Base-by-base conservation (phyloP, 2,888 invertebrate species). In the Agrenia bidenticulata region DNA sequence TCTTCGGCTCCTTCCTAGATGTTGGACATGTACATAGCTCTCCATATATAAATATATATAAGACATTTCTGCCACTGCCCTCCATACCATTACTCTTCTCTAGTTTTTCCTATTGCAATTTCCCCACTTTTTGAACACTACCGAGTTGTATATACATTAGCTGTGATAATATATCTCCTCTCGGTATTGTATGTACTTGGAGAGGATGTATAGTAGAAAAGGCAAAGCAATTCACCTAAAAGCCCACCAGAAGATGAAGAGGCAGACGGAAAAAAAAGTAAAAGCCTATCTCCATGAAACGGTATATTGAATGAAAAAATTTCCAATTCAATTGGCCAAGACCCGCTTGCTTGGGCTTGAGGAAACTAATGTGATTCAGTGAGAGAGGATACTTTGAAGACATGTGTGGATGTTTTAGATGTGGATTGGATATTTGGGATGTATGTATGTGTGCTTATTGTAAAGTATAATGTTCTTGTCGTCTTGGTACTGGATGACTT, bases 321-420 rank as follows among this genome's bases (percentile, higher is more conserved):
- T 61, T 66, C 66, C 69, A 72, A 72, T 69, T 72, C 72, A 72
- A 72, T 72, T 72, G 72, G 63, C 42, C 64, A 55, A 19, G 54
- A 55, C 27, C 27, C 17, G 37, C 27, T 13, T 24, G 53, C 15
- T 7, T 15, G 4, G 4, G 11, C 32, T 32, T 32, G 32, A 11
- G 15, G 27, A n/a, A 11, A 32, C 9, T 32, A 55, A 32, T 32
- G 37, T 5, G 21, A 32, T 55, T 32, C 27, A 63, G 63, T 27
- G 57, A 32, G 32, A 32, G 32, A 57, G 63, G 57, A 63, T 63
- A 63, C 50, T 57, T 51, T 57, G 57, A 63, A 56, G 63, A 63
- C 63, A 63, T 63, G 63, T 63, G 63, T 63, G 61, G 21, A 24
- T 55, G 55, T 55, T 17, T 26, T 11, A 32, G 32, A 32, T 32